Conservation (phyloP, 2,888 invertebrate species). For the Plebejus argus region DNA sequence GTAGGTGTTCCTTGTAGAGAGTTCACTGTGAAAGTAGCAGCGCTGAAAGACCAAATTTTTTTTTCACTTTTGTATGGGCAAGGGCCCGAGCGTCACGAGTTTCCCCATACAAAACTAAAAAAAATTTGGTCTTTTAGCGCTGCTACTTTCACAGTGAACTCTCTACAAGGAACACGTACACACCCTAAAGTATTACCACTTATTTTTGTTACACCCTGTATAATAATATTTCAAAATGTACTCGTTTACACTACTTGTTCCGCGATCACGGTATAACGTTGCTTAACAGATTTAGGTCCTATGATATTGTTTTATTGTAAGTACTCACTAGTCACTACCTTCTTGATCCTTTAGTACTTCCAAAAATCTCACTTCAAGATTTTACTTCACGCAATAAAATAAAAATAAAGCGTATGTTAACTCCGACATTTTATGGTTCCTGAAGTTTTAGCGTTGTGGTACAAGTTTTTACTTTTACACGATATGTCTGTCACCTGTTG, state of each 20-base stretch:
- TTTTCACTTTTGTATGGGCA: no score
- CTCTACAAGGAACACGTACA: no score
- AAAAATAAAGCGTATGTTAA: slow-evolving; percentile 8
- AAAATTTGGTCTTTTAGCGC: no score
- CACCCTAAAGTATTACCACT: no score
- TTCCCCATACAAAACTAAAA: no score
- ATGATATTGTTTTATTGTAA: not conserved
- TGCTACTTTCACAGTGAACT: no score
- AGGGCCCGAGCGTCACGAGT: no score
- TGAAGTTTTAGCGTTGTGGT: not conserved
- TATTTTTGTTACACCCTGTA: no score
- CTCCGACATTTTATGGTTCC: not conserved
- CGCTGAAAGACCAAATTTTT: no score
- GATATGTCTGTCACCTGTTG: not conserved
- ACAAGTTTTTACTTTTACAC: not conserved
- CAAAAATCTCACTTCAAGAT: not conserved
- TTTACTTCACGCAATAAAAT: slow-evolving; percentile 14
- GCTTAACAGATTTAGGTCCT: not conserved
- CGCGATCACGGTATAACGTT: not conserved
- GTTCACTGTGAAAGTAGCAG: no score
- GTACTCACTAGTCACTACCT: not conserved
- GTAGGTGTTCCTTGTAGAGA: no score
- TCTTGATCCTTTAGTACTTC: not conserved
- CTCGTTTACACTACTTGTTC: not conserved
- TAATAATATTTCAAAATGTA: not conserved